phyloP scores from a whole-genome alignment of 2,113 vertebrate genomes.

The Oreocharis arfaki region DNA sequence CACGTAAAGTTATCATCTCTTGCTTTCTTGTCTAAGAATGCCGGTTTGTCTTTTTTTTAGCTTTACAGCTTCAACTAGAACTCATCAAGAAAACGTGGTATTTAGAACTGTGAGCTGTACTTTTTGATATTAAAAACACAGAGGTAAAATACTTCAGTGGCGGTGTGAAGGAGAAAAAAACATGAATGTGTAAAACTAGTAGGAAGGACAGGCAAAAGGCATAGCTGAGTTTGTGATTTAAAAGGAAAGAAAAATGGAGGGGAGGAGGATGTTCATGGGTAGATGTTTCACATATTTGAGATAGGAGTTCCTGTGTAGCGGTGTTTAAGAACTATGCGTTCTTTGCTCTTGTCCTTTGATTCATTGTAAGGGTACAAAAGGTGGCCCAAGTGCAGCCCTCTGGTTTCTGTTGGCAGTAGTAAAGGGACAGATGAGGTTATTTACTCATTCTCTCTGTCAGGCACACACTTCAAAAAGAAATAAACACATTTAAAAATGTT shows the following conservation, averaged over 20 bases:
- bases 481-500: not conserved
- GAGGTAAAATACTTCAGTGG: not conserved
- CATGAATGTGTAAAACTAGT: not conserved
- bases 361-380: not conserved
- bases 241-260: not conserved
- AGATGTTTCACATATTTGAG: not conserved
- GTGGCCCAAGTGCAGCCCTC: not conserved
- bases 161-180: not conserved
- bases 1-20: not conserved
- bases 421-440: not conserved
- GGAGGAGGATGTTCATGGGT: not conserved
- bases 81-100: not conserved
- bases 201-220: not conserved
- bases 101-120: not conserved
- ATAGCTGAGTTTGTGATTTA: not conserved
- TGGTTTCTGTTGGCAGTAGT: not conserved
- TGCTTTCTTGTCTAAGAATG: not conserved
- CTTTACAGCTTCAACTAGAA: not conserved
- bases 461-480: not conserved
- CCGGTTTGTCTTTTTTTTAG: not conserved
- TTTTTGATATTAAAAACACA: not conserved
- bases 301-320: not conserved
- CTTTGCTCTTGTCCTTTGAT: not conserved
- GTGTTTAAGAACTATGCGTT: not conserved
- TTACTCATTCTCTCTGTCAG: not conserved